phyloP scores from a whole-genome alignment of 2,113 vertebrate species.

The Papio anubis region DNA sequence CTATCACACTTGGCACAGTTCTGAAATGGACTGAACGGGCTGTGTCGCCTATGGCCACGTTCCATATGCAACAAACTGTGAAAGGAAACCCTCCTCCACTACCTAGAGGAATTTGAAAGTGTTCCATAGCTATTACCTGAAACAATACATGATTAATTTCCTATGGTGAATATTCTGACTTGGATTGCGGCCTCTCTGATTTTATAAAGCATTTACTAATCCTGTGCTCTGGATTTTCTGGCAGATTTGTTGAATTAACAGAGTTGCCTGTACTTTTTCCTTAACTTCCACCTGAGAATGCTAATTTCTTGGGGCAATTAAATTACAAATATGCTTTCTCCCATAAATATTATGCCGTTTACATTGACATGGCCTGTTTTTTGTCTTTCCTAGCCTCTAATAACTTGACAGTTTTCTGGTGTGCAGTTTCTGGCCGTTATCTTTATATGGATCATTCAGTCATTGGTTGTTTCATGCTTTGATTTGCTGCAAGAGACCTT shows the following conservation, averaged over 20 bases:
- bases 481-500: neutral
- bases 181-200: slow-evolving; percentile 32
- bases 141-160: slow-evolving; percentile 43
- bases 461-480: neutral
- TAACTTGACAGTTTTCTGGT: neutral
- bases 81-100: neutral
- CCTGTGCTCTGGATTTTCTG: neutral
- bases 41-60: neutral
- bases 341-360: neutral
- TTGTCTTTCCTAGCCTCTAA: neutral
- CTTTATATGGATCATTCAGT: neutral
- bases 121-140: slow-evolving; percentile 46
- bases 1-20: slow-evolving; percentile 27
- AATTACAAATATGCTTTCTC: neutral
- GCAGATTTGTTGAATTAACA: neutral
- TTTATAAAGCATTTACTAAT: slow-evolving; percentile 21
- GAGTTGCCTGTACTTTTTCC: neutral
- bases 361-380: neutral
- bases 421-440: neutral
- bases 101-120: neutral
- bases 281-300: neutral
- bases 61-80: neutral
- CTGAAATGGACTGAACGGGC: neutral
- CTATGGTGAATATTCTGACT: neutral
- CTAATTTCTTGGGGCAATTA: neutral